Percentiles rank a stretch among this genome's conserved stretches.
Conservation (phyloP, 2,797 vertebrate genomes). For the Falco peregrinus region DNA sequence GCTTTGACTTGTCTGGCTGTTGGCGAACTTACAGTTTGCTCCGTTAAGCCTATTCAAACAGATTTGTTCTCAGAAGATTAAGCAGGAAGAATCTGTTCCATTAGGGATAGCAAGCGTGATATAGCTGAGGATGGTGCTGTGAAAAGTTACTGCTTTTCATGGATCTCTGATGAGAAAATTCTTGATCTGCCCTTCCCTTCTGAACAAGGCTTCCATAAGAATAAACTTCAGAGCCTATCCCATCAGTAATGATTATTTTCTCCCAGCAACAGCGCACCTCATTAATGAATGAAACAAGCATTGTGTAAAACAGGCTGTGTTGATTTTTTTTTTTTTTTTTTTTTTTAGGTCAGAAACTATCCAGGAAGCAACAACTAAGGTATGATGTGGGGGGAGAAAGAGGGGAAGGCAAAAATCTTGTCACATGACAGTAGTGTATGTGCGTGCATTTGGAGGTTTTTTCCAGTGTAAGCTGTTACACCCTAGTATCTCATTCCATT, state of each 20-base stretch:
- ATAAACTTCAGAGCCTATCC: background rate
- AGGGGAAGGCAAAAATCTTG: background rate
- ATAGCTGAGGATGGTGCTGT: background rate
- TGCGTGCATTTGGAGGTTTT: background rate
- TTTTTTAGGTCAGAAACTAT: slow-evolving; percentile 21
- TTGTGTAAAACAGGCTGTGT: slow-evolving; percentile 4
- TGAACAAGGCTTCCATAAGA: background rate
- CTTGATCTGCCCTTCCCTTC: background rate
- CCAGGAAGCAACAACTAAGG: background rate
- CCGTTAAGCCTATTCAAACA: background rate
- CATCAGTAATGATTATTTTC: background rate
- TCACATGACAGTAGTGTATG: background rate
- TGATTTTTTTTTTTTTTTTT: background rate
- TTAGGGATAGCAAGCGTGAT: background rate
- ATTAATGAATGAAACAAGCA: background rate
- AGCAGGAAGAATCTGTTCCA: background rate
- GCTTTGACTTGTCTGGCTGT: background rate
- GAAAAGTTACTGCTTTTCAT: background rate
- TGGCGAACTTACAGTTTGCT: background rate
- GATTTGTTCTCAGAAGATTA: background rate
- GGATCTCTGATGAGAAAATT: background rate
- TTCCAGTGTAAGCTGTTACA: background rate
- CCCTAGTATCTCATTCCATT: background rate
- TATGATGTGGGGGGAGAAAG: background rate
- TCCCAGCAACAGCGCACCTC: background rate